Conservation (phyloP, 1,140 invertebrate genomes). For the Drosophila bipectinata region DNA sequence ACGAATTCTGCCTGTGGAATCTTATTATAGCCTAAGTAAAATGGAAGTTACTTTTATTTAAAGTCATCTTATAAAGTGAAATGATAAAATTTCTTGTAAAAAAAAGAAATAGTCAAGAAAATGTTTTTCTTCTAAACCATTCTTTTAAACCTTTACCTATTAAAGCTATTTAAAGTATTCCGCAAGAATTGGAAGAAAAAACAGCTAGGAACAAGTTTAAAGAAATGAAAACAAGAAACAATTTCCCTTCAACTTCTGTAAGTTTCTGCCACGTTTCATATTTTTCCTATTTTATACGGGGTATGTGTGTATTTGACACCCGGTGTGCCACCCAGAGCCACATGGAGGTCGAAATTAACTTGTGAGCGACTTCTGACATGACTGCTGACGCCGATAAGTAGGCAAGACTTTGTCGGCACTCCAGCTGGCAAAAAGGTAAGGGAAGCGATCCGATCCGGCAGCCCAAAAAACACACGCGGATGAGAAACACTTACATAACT, state of each 20-base stretch:
- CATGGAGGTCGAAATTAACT: slow-evolving; percentile 66
- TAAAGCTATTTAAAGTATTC: too few species aligned
- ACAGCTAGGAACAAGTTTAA: too few species aligned
- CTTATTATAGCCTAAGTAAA: slow-evolving; percentile 15
- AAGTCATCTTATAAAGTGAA: slow-evolving; percentile 25
- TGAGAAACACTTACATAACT: slow-evolving; percentile 44
- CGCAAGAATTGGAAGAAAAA: too few species aligned
- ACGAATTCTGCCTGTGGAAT: background rate
- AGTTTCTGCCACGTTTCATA: background rate
- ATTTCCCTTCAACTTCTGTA: background rate
- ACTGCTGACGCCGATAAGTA: slow-evolving; percentile 56
- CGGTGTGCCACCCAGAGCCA: slow-evolving; percentile 28
- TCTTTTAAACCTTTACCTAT: too few species aligned
- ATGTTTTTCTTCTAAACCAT: too few species aligned
- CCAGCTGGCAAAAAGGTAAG: slow-evolving; percentile 8
- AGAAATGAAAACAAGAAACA: too few species aligned
- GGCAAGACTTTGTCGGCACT: slow-evolving; percentile 59
- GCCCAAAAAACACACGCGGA: slow-evolving; percentile 18
- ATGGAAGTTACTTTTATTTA: slow-evolving; percentile 20
- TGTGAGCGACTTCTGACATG: slow-evolving; percentile 65
- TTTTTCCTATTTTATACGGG: background rate
- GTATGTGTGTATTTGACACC: slow-evolving; percentile 16
- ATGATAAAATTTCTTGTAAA: slow-evolving; percentile 9
- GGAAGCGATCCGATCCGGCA: background rate
- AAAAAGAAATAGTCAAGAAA: background rate